Evolutionary conservation across 2,888 invertebrate species (phyloP).

Genomic region (Aspidiotus rigidus): DNA sequence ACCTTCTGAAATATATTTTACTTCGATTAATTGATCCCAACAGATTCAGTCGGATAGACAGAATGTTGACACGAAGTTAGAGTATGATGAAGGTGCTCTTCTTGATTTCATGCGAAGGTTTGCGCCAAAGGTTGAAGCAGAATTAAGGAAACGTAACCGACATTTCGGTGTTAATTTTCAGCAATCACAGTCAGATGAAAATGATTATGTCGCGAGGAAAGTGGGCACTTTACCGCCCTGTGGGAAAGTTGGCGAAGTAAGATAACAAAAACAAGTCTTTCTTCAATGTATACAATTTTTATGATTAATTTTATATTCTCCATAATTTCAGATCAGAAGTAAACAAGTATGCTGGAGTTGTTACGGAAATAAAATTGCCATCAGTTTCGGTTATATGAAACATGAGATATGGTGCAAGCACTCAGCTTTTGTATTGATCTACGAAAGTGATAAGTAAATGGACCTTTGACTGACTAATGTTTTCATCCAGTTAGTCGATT

Average conservation of each 20-base stretch:
- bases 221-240: not conserved
- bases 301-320: not conserved
- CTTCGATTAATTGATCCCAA: not conserved
- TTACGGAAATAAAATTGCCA: constrained; percentile 23
- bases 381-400: constrained; percentile 16
- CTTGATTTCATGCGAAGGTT: constrained; percentile 21
- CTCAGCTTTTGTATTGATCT: constrained; percentile 20
- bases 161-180: constrained; percentile 14
- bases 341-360: constrained; percentile 25
- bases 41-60: constrained; percentile 13
- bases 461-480: not conserved
- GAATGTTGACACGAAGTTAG: not conserved
- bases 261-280: not conserved
- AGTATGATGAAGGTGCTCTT: constrained; percentile 11
- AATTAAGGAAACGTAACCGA: constrained; percentile 19
- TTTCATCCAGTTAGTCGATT: not conserved
- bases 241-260: not conserved
- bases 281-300: no score
- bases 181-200: not conserved
- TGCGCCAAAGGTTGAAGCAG: constrained; percentile 24
- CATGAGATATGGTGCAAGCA: constrained; percentile 14
- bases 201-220: constrained; percentile 2
- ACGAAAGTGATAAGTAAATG: constrained; percentile 26
- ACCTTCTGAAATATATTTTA: not conserved
- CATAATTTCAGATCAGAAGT: constrained; percentile 11